Evolutionary conservation across 2,113 vertebrate genomes (phyloP), one percentile per base, ranked within the genome.

Genomic region (Hippocampus guttulatus): DNA sequence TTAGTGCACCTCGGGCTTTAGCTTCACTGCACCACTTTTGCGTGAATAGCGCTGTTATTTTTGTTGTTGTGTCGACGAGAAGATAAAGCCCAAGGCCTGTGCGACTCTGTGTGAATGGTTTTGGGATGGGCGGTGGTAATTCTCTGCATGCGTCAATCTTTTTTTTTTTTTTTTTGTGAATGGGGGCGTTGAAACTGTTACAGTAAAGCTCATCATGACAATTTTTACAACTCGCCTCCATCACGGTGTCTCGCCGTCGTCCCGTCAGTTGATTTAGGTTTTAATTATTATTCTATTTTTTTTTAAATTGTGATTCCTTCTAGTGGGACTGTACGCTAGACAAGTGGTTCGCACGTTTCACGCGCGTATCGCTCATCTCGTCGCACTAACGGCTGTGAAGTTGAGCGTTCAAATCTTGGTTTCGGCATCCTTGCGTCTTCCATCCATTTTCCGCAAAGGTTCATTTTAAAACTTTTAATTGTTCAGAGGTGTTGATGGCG

Each of bases 61-160:
- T 60, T 27, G 62, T 68, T 81, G 45, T 68, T 81, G 45, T 38
- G 43, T 27, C 27, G 33, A 51, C n/a, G 33, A 68, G 23, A 1
- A 57, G 70, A 81, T 71, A 57, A 70, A 83, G 33, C 47, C 67
- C 20, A 63, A 25, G 80, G 82, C 85, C 83, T 77, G 79, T 23
- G 54, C 33, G 4, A 74, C 80, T 74, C 74, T 84, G 80, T 79
- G 83, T 82, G 84, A 85, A 84, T 87, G 87, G 83, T 58, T 78
- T 79, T 80, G 83, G 84, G 84, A 88, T 88, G 90, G 90, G 88
- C 88, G 88, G 90, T 83, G 88, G 87, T 89, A 84, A 85, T 75
- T 80, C 82, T 86, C 87, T 89, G 85, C 85, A 91, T 91, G 89
- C 90, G 90, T 90, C 88, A 91, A 86, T 81, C 77, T 85, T 64